Evolutionary conservation across 2,797 vertebrate species (phyloP), one percentile per base, ranked within the genome.

Genomic region (Pantherophis alleghaniensis): DNA sequence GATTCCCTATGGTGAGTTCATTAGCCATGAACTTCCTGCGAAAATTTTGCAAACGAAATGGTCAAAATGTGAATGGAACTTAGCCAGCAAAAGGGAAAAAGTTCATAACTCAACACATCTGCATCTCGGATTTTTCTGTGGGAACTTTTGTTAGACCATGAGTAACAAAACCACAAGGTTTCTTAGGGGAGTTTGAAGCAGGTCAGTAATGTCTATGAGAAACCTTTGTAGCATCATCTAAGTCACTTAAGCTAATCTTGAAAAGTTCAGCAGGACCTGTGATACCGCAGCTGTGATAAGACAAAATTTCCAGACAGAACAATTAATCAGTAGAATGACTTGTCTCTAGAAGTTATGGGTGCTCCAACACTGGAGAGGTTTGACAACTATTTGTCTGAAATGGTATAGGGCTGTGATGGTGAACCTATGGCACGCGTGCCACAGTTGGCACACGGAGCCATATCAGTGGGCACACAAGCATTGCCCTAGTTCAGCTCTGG

Each of bases 1-100:
- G 0, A 0, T n/a, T 92, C 94, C 93, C 90, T 91, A 86, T 0
- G 0, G 61, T 1, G 22, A 14, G 11, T 88, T 74, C 47, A 79
- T 93, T 92, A 86, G 24, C 56, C 0, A 0, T 53, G 1, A 95
- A 0, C 79, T 57, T 86, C 87, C 61, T 22, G 0, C 91, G 42
- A 24, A 5, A 32, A 37, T 91, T 2, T 20, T 93, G 28, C 79
- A 22, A 0, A 2, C 53, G 20, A 37, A 51, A 22, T 51, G 60
- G 63, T 0, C 0, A 88, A 60, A 69, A 59, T 51, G 51, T 86
- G n/a, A 55, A 1, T 47, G 0, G 0, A 92, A 61, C 13, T 83
- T 20, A 13, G 91, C 53, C 56, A 83, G 20, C 7, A 53, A 61
- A 87, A 95, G 83, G 37, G 66, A 90, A 94, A 94, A 0, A 0